Base-by-base conservation (phyloP, 2,888 invertebrate genomes). In the Oegoconia quadripuncta region DNA sequence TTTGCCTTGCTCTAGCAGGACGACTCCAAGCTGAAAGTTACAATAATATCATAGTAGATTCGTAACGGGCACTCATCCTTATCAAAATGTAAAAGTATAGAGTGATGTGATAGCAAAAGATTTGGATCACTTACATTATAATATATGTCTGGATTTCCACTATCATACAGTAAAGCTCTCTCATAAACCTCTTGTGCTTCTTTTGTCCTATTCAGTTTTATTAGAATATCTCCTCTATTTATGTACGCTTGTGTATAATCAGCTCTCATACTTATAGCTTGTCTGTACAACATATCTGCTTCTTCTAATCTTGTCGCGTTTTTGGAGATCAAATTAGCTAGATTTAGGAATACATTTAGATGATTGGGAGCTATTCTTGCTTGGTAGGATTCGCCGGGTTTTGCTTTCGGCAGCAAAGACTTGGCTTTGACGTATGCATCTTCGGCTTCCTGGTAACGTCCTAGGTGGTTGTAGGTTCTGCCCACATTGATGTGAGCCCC, bases 401-500 rank as follows among this genome's bases (percentile, higher is more conserved):
- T 96, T 0, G 96, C 95, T 77, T 96, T 95, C 0, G 97, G 97
- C 37, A 97, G 88, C 14, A 97, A 82, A 5, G 95, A 94, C 73
- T 97, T 97, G 1, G 97, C 97, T 77, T 91, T 93, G 34, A 96
- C 89, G 74, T 97, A 98, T 1, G 97, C 97, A 52, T 94, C 93
- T 83, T 98, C 98, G 0, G 98, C 98, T 74, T 97, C 95, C 57
- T 81, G 80, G 48, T 75, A 81, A 34, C 58, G 56, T 11, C 96
- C 95, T 46, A 98, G 84, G 69, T 97, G 96, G 78, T 97, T 97
- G 79, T 95, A 97, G 0, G 98, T 97, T 47, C 98, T 89, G 9
- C 98, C 98, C 3, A 98, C 98, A 81, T 98, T 98, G 57, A 98
- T 98, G 74, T 98, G 97, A 3, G 98, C 97, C 0, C 98, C 98